Conservation (phyloP, 2,888 invertebrate species). For the Chironomus tentans region DNA sequence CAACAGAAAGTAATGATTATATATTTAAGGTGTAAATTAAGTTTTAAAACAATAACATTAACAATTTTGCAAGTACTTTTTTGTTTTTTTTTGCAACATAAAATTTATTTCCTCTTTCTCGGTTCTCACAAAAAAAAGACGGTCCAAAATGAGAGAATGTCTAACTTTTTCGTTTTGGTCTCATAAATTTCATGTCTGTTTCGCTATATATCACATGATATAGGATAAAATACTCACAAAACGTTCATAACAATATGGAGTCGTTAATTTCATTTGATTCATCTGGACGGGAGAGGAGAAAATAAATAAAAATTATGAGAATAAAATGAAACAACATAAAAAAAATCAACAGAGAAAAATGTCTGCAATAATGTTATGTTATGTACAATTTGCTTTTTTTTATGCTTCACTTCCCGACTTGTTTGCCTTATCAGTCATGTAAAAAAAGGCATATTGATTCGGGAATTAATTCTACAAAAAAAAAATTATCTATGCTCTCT, state of each 20-base stretch:
- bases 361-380: not conserved
- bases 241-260: conserved; percentile 7
- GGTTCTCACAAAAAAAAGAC: no score
- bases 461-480: not conserved
- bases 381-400: not conserved
- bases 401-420: not conserved
- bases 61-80: no score
- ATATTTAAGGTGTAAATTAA: no score
- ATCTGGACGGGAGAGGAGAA: conserved; percentile 15
- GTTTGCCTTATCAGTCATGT: not conserved
- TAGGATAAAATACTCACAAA: conserved; percentile 21
- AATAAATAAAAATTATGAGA: conserved; percentile 14
- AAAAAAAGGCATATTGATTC: not conserved
- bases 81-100: no score
- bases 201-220: not conserved
- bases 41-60: no score
- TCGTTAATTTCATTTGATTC: conserved; percentile 24
- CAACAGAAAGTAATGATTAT: no score
- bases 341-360: not conserved
- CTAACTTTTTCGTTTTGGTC: no score
- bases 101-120: no score
- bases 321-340: not conserved
- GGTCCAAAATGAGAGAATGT: no score
- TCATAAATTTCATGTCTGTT: not conserved
- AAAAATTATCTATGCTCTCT: no score